Base-by-base conservation (phyloP, 2,888 invertebrate genomes). In the Nemurella pictetii region DNA sequence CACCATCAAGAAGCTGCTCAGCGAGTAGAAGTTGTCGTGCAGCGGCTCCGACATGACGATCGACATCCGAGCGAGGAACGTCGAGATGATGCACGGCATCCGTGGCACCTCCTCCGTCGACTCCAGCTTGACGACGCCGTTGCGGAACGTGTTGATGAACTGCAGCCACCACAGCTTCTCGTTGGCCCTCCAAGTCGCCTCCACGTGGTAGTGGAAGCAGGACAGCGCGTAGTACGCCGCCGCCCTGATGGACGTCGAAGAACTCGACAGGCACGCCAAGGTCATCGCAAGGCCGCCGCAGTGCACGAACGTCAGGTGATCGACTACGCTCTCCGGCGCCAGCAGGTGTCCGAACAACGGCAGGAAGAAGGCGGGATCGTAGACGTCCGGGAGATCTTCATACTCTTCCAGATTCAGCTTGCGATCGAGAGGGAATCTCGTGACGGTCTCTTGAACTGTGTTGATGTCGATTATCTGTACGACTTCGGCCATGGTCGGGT, bases 291-390 rank as follows among this genome's bases (percentile, higher is more conserved):
- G 91, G 77, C 95, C 92, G 0, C 96, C 96, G 85, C 92, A 93
- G 86, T 95, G 92, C 26, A 94, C 92, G 86, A 96, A 92, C 89
- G 93, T 93, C 88, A 94, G 93, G 85, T 95, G 94, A 26, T 95
- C 94, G 0, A 96, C 94, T 83, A 94, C 92, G 75, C 95, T 94
- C 87, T 96, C 96, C 3, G 96, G 95, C 0, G 95, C 93, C 86
- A 97, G 91, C 78, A 96, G 90, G 88, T 94, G 94, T 86, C 94
- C 93, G 89, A 98, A 93, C 12, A 97, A 89, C 0, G 97, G 96
- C 84, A 97, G 91, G 87, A 97, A 91, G 89, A 97, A 98, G 30
- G 94, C 92, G 0, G 97, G 95, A 90, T 98, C 97, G 88, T 98
- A 98, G 83, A 95, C 91, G 2, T 91, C 90, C 77, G 84, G 84